Evolutionary conservation across 1,140 invertebrate species (phyloP), one percentile per base, ranked within the genome.

Genomic region (Cryptotermes secundus): DNA sequence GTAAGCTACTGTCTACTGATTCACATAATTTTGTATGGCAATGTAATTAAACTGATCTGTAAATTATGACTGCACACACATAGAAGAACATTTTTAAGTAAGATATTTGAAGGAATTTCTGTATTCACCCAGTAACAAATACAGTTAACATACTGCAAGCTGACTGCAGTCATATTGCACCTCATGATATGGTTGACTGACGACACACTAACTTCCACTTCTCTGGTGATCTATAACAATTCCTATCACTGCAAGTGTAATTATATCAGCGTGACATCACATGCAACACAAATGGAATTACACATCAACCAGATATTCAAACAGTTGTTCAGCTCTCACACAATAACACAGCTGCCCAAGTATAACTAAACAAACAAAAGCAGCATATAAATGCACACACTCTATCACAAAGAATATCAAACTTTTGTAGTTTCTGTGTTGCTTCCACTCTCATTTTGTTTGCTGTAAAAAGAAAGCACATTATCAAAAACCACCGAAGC

Each of bases 401-500:
- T 35, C 80, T 16, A 22, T n/a, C 26, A 72, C n/a, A 72, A 53
- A 42, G 81, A 24, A 82, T 34, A 82, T 45, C 26, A 34, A 82
- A 53, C 24, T 82, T 38, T 45, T 82, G 14, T 45, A 53, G 36
- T 81, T 81, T n/a, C 79, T 79, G 36, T 84, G 36, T 10, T 84
- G 34, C 80, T 83, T 83, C 31, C 81, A 83, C 34, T 38, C 83
- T 83, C n/a, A 26, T 36, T 65, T 35, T 83, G 49, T 42, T 72
- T 42, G 79, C 36, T 79, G 38, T 83, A 80, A 34, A 84, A 80
- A 45, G 81, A 45, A 82, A 49, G 10, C 19, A 26, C 16, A 82
- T 84, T 84, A 91, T 92, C 91, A 93, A 88, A 92, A 93, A 85
- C 91, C 90, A 86, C 92, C 92, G 87, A 92, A 91, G 34, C 89